Percentiles rank a stretch among this genome's conserved stretches.
Conservation (phyloP, 2,113 vertebrate genomes). For the Nettapus auritus region DNA sequence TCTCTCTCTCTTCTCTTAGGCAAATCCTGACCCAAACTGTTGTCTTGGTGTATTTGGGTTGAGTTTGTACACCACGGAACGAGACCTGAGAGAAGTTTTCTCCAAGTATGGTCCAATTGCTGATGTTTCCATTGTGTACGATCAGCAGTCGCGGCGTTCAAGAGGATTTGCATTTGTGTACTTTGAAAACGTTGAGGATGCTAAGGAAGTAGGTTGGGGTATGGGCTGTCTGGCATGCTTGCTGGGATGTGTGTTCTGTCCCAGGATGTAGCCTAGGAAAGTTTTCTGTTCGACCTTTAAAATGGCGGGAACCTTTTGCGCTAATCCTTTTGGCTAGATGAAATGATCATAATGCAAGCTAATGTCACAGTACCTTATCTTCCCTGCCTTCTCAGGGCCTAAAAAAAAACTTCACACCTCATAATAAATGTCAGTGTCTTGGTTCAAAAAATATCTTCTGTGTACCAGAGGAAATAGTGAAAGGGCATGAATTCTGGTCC, state of each 20-base stretch:
- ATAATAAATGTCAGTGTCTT: not conserved
- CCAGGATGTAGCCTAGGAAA: not conserved
- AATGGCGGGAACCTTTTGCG: not conserved
- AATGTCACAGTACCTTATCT: not conserved
- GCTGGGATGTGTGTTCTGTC: not conserved
- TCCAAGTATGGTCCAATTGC: conserved; percentile 94
- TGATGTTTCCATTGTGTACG: conserved; percentile 92
- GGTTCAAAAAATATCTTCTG: not conserved
- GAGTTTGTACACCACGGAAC: conserved; percentile 94
- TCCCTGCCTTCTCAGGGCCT: not conserved
- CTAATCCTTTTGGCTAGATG: not conserved
- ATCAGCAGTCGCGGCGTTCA: conserved; percentile 94
- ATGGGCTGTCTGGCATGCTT: not conserved
- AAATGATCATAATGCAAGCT: not conserved
- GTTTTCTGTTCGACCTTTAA: not conserved
- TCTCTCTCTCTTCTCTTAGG: conserved; percentile 64
- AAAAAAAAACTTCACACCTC: not conserved
- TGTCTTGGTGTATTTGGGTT: conserved; percentile 96
- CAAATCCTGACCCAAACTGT: conserved; percentile 94
- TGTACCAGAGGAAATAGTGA: not conserved
- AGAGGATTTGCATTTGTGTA: conserved; percentile 96
- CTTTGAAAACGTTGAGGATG: conserved; percentile 92
- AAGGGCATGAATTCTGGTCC: not conserved
- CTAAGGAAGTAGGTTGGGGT: conserved; percentile 85
- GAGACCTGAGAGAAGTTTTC: conserved; percentile 94